These are phyloP conservation scores for Bombus polaris DNA, from an alignment of 1,140 invertebrate species.

Conservation along the genomic window DNA sequence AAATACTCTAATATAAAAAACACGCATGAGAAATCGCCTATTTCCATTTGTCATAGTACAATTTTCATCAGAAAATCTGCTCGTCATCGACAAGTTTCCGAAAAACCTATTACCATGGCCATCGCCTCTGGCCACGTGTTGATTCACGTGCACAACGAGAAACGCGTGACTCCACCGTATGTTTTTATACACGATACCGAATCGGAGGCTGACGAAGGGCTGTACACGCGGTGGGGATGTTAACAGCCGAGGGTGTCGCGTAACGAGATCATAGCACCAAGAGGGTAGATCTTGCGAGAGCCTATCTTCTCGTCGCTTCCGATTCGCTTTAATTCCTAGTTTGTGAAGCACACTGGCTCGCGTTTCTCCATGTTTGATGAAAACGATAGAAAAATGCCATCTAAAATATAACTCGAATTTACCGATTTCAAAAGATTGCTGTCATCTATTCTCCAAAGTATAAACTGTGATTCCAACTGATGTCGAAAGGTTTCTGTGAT, in stretches of 20 bases:
- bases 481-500: too few relatives aligned
- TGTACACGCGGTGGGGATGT: conserved; percentile 19
- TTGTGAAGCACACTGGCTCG: background rate
- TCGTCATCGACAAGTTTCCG: conserved; percentile 45
- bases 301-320: conserved; percentile 41
- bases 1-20: background rate
- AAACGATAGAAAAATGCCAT: too few relatives aligned
- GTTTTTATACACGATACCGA: conserved; percentile 57
- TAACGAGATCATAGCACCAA: conserved; percentile 60
- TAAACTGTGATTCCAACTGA: too few relatives aligned
- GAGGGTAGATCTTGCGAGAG: conserved; percentile 51
- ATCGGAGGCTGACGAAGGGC: conserved; percentile 35
- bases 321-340: conserved; percentile 8
- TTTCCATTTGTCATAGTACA: conserved; percentile 1
- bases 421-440: too few relatives aligned
- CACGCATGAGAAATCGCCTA: background rate
- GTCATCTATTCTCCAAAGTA: too few relatives aligned
- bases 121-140: conserved; percentile 71
- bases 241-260: conserved; percentile 60
- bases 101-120: conserved; percentile 68
- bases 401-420: too few relatives aligned
- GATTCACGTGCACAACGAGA: conserved; percentile 69
- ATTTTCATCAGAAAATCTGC: background rate
- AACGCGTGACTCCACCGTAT: conserved; percentile 21
- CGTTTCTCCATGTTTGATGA: background rate